Conservation (phyloP, 1,140 invertebrate species). For the Drosophila albomicans region DNA sequence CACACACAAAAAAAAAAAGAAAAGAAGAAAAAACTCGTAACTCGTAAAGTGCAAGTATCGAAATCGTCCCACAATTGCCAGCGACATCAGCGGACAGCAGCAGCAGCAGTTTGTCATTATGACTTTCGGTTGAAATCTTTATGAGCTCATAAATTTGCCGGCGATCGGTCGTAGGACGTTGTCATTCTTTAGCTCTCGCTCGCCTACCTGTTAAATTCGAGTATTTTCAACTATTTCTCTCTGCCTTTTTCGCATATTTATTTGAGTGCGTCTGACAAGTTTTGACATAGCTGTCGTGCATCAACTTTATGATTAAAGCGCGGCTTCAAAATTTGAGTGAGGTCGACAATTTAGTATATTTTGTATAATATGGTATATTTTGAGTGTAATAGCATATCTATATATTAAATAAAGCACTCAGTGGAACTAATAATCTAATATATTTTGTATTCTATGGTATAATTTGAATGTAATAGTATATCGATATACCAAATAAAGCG, state of each 20-base stretch:
- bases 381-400: too few species aligned
- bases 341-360: too few species aligned
- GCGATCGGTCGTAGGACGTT: constrained; percentile 29
- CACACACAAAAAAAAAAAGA: too few species aligned
- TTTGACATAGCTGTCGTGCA: constrained; percentile 75
- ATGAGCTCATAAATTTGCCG: constrained; percentile 71
- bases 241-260: constrained; percentile 7
- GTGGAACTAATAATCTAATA: too few species aligned
- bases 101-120: constrained; percentile 46
- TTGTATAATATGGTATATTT: too few species aligned
- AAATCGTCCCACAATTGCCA: constrained; percentile 34
- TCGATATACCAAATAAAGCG: too few species aligned
- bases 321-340: too few species aligned
- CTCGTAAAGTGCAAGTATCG: constrained; percentile 26
- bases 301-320: constrained; percentile 51
- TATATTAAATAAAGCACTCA: too few species aligned
- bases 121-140: constrained; percentile 68
- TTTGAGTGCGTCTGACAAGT: constrained; percentile 60
- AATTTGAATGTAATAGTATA: too few species aligned
- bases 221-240: constrained; percentile 21
- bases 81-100: constrained; percentile 47
- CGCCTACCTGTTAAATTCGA: constrained; percentile 28
- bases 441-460: too few species aligned
- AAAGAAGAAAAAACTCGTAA: not conserved
- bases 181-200: constrained; percentile 7